Evolutionary conservation across 2,113 vertebrate genomes (phyloP).

Genomic region (Agelaius tricolor): DNA sequence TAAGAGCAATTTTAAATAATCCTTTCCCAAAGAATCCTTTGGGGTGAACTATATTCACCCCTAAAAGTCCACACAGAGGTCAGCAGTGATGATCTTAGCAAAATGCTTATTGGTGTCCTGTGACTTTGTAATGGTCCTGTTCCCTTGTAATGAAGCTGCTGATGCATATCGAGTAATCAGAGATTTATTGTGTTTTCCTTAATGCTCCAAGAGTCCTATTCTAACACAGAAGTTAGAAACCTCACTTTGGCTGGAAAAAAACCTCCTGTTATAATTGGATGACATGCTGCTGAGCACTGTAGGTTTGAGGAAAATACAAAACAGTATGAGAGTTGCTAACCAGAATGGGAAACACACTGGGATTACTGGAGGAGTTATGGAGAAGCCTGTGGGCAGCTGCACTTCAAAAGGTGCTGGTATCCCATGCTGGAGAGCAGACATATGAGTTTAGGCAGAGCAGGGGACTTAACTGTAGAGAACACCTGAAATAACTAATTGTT

Average conservation of each 20-base stretch:
- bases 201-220: neutral
- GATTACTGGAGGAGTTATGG: neutral
- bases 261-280: neutral
- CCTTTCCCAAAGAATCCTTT: neutral
- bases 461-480: neutral
- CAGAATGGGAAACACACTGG: neutral
- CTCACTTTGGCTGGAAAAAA: neutral
- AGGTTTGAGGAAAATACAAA: neutral
- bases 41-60: neutral
- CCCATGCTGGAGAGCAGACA: accelerated
- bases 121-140: neutral
- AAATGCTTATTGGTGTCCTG: neutral
- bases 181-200: neutral
- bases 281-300: neutral
- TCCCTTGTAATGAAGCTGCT: neutral
- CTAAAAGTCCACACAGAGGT: neutral
- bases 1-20: neutral
- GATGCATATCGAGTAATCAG: neutral
- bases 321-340: neutral
- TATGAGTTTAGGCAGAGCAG: neutral
- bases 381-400: neutral
- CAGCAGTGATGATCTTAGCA: neutral
- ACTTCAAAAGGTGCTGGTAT: neutral
- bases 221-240: neutral
- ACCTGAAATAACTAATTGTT: neutral